Evolutionary conservation across 2,797 vertebrate species (phyloP), one percentile per base, ranked within the genome.

Genomic region (Pseudomugil gertrudae): DNA sequence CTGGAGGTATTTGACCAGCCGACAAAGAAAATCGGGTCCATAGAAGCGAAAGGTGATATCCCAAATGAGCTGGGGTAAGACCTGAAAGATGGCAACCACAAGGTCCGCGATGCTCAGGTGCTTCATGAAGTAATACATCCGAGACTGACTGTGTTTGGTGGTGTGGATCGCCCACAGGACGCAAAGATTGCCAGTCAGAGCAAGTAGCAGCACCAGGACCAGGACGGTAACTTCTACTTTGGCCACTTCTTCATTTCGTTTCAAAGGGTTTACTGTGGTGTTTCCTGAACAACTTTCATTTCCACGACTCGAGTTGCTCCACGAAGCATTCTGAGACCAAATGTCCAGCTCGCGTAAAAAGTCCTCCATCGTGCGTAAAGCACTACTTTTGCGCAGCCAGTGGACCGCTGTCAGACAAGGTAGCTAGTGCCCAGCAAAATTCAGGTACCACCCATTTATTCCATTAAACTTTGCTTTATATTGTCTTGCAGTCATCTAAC

Each of bases 51-150:
- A 99, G 3, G 98, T 99, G 92, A 99, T 96, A 86, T 99, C 97
- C 98, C 98, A 99, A 14, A 99, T 95, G 70, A 99, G 97, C 75
- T 99, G 98, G 2, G 98, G 98, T 35, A 99, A 91, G 35, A 99
- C 97, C 90, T 99, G 98, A 72, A 99, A 98, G 66, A 99, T 55
- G 0, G 98, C 98, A 66, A 99, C 98, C 2, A 97, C 95, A 57
- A 99, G 92, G 83, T 99, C 98, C 1, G 98, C 98, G 52, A 99
- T 96, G 93, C 98, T 99, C 71, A 99, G 88, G 88, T 99, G 98
- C 86, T 98, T 98, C 95, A 99, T 99, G 92, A 99, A 99, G 90
- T 96, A 99, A 79, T 97, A 97, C 95, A 99, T 98, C 88, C 98
- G 96, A 32, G 97, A 97, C 65, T 95, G 94, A 68, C 95, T 94